Evolutionary conservation across 2,888 invertebrate genomes (phyloP), one percentile per base, ranked within the genome.

Genomic region (Polylopha cassiicola): DNA sequence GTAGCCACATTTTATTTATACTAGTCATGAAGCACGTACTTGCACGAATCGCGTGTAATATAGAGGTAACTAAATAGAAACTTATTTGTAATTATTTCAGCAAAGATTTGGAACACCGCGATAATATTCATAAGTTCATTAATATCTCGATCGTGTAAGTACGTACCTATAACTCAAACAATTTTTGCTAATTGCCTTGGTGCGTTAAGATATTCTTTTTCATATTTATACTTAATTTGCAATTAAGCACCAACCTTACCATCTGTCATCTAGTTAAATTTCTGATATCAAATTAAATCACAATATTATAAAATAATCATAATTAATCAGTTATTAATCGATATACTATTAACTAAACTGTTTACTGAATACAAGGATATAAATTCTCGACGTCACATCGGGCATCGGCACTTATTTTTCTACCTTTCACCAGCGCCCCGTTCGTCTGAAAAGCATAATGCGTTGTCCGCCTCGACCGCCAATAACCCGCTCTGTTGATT

Each of bases 401-500:
- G n/a, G n/a, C n/a, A n/a, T n/a, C n/a, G n/a, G n/a, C n/a, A n/a
- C n/a, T n/a, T n/a, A n/a, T n/a, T n/a, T n/a, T n/a, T n/a, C n/a
- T n/a, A 23, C 26, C 23, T 36, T 22, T 33, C 34, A 28, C 22
- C 21, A 33, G 21, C 33, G 36, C 39, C 56, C 55, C 52, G 49
- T 49, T 53, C 59, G 61, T 68, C 70, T 72, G 73, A 70, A 69
- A 73, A 68, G n/a, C n/a, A 61, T 61, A 58, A 65, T 70, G 66
- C 52, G 48, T 48, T 52, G 60, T 60, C 58, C 51, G 52, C 51
- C 51, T 52, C 44, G 51, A 61, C 55, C 57, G 65, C 63, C 73
- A 65, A 72, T 71, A 72, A 57, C 58, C 58, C 63, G 65, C 60
- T 57, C 36, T 58, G 59, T 69, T 86, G 86, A 86, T 81, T 85